Evolutionary conservation across 2,888 invertebrate species (phyloP).

Genomic region (Ormyrus pomaceus): DNA sequence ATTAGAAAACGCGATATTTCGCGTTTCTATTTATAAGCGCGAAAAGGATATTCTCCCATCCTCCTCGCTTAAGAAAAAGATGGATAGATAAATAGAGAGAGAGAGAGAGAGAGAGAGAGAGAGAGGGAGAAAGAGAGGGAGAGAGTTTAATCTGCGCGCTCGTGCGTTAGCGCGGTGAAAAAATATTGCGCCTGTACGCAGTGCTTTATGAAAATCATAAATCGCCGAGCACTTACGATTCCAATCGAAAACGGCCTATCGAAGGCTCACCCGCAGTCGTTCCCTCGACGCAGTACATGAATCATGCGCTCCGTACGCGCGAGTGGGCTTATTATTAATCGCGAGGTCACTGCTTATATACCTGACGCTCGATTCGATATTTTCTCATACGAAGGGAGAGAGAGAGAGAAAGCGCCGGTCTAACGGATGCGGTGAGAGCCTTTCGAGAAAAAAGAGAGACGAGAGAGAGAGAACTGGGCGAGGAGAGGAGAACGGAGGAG

Average conservation of each 20-base stretch:
- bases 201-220: constrained; percentile 57
- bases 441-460: neutral
- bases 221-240: constrained; percentile 56
- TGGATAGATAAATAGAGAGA: too few relatives aligned
- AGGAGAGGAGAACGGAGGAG: constrained; percentile 8
- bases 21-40: constrained; percentile 43
- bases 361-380: constrained; percentile 45
- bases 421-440: constrained; percentile 15
- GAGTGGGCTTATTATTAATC: constrained; percentile 56
- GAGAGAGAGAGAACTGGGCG: neutral
- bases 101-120: neutral
- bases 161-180: constrained; percentile 18
- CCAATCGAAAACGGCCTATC: constrained; percentile 55
- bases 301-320: constrained; percentile 42
- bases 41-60: constrained; percentile 27
- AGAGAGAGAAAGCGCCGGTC: neutral
- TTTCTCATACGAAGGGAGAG: constrained; percentile 30
- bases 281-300: constrained; percentile 45
- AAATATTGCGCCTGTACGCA: constrained; percentile 41
- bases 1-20: constrained; percentile 54
- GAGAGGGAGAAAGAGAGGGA: neutral
- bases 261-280: constrained; percentile 29
- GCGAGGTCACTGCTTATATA: constrained; percentile 48
- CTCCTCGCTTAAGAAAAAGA: neutral
- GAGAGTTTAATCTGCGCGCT: constrained; percentile 36